Base-by-base conservation (phyloP, 2,113 vertebrate species). In the Peromyscus maniculatus region DNA sequence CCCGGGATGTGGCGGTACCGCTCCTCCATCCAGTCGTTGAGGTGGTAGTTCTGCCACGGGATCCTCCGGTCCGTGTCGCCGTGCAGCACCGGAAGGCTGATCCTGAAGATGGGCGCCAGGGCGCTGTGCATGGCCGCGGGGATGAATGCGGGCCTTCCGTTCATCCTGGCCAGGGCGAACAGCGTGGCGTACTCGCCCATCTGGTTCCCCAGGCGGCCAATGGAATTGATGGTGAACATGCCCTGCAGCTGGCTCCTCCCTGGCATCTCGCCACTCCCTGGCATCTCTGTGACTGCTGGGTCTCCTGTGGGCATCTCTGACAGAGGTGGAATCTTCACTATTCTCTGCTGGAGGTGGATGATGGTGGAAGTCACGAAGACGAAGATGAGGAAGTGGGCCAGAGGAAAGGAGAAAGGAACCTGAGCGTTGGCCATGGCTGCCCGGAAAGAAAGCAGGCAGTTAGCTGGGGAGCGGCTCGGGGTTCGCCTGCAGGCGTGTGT, bases 111-210 rank as follows among this genome's bases (percentile, higher is more conserved):
- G 62, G 96, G 98, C 1, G 98, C 97, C 36, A 98, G 97, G 2
- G 57, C 2, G 31, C 57, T 26, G 84, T 98, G 96, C 97, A 98
- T 98, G 77, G 33, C 2, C 0, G 55, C n/a, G 0, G 93, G 82
- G 82, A 98, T 97, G 92, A 91, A 98, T 64, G 98, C 98, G 0
- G 77, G 92, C 46, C 55, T 94, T 11, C 98, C 96, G 3, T 98
- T 98, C 72, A 94, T 19, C 91, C 96, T 98, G 75, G 98, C 98
- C 96, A 98, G 95, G 0, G 98, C 96, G 0, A 98, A 98, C 5
- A 98, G 96, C 0, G 98, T 98, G 93, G 98, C 98, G 0, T 98
- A 98, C 91, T 98, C 57, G 0, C 98, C 98, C 98, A 98, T 98
- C 96, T 98, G 97, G 94, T 98, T 98, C 31, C 98, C 98, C 66